These are phyloP conservation scores for Erythrocercus mccallii DNA, from an alignment of 2,113 vertebrate species.

Conservation along the genomic window DNA sequence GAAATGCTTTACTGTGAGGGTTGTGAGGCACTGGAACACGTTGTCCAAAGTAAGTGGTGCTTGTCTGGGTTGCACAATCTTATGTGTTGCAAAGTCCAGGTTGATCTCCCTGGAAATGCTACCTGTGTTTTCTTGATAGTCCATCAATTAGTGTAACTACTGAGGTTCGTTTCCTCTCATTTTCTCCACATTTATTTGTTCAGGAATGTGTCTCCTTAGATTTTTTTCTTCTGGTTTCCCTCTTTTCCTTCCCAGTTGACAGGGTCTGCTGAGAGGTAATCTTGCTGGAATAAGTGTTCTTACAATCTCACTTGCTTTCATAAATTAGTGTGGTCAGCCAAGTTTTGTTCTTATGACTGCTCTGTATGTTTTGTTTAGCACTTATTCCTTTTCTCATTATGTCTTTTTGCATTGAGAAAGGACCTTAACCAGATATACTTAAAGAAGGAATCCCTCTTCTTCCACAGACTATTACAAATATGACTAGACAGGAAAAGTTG, in stretches of 20 bases:
- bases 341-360: not conserved
- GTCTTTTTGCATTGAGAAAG: not conserved
- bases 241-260: not conserved
- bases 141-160: not conserved
- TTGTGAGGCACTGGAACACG: not conserved
- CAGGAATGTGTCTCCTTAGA: not conserved
- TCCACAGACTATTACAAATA: not conserved
- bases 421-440: not conserved
- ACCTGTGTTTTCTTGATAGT: not conserved
- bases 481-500: not conserved
- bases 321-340: not conserved
- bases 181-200: not conserved
- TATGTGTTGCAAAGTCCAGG: not conserved
- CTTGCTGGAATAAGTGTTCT: not conserved
- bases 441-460: not conserved
- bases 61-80: rapidly evolving
- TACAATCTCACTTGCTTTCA: not conserved
- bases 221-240: not conserved
- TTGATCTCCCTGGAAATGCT: not conserved
- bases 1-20: not conserved
- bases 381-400: not conserved
- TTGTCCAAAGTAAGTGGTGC: not conserved
- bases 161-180: not conserved
- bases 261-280: not conserved
- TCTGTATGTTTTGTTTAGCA: not conserved